Conservation (phyloP, 2,797 vertebrate species). For the Salmo trutta region DNA sequence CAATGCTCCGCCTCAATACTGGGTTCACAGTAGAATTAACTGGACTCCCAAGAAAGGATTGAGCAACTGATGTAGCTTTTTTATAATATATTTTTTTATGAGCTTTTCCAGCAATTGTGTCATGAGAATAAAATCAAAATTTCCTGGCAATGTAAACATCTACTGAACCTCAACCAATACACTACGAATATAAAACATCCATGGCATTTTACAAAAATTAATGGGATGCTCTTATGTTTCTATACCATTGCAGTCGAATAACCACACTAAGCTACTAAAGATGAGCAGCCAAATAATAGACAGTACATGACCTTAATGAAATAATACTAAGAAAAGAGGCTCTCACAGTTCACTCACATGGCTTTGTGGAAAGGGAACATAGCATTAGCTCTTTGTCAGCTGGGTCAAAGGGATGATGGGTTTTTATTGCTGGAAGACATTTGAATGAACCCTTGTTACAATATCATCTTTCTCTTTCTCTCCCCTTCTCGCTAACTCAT, state of each 20-base stretch:
- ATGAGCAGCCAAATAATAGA: slow-evolving; percentile 5
- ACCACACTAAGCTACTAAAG: slow-evolving; percentile 12
- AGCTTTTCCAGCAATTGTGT: slow-evolving; percentile 2
- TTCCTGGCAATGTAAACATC: slow-evolving; percentile 17
- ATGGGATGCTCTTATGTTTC: slow-evolving; percentile 28
- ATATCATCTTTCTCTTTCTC: background rate
- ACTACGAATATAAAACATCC: background rate
- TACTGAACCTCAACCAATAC: slow-evolving; percentile 19
- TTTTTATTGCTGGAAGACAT: slow-evolving; percentile 56
- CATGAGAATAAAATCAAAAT: slow-evolving; percentile 20
- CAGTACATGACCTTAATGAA: slow-evolving; percentile 26
- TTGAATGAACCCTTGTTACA: slow-evolving; percentile 35
- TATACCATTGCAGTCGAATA: slow-evolving; percentile 41
- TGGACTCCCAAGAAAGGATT: slow-evolving; percentile 43
- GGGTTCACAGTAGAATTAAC: slow-evolving; percentile 28
- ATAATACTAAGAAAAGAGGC: slow-evolving; percentile 42
- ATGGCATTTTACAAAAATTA: background rate
- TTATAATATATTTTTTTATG: slow-evolving; percentile 12
- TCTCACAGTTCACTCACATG: slow-evolving; percentile 27
- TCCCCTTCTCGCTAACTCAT: slow-evolving; percentile 19
- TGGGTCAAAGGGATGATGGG: slow-evolving; percentile 52
- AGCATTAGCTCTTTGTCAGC: slow-evolving; percentile 13
- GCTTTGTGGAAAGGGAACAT: slow-evolving; percentile 33
- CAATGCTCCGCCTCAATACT: background rate
- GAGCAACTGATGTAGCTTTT: slow-evolving; percentile 23